phyloP scores from a whole-genome alignment of 1,140 invertebrate species.

The Sycophaga agraensis region DNA sequence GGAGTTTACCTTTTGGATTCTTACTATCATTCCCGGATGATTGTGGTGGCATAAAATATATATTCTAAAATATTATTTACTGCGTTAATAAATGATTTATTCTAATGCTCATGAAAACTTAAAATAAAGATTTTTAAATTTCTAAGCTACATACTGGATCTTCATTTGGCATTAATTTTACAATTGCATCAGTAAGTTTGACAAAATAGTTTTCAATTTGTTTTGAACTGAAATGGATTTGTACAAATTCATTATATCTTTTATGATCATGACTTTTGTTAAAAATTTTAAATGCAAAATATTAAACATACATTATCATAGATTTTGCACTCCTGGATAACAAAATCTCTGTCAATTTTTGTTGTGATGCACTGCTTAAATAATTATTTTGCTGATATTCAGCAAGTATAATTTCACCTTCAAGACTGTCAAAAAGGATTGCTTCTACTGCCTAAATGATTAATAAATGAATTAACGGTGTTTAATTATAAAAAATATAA shows the following conservation, averaged over 20 bases:
- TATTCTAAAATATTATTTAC: constrained; percentile 11
- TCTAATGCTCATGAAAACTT: too few relatives aligned
- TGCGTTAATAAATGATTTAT: too few relatives aligned
- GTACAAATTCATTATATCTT: background rate
- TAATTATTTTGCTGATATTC: constrained; percentile 6
- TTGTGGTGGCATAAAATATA: constrained; percentile 11
- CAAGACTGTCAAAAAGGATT: constrained; percentile 6
- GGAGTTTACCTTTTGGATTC: constrained; percentile 15
- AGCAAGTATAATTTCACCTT: constrained; percentile 10
- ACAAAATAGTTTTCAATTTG: constrained; percentile 6
- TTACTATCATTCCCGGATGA: constrained; percentile 6
- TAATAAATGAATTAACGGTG: too few relatives aligned
- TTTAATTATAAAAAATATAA: too few relatives aligned
- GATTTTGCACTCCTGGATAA: constrained; percentile 1
- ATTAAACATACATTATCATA: background rate
- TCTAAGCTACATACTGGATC: background rate
- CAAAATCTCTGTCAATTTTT: constrained; percentile 8
- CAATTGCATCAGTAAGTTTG: constrained; percentile 2
- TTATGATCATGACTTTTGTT: background rate
- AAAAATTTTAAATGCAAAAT: background rate
- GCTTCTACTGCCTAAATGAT: constrained; percentile 10
- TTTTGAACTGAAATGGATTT: constrained; percentile 1
- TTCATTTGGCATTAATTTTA: constrained; percentile 14
- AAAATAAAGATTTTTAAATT: background rate
- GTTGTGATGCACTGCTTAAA: constrained; percentile 1